phyloP scores from a whole-genome alignment of 37 sponge, comb jelly and placozoan species.

The Oopsacas minuta region DNA sequence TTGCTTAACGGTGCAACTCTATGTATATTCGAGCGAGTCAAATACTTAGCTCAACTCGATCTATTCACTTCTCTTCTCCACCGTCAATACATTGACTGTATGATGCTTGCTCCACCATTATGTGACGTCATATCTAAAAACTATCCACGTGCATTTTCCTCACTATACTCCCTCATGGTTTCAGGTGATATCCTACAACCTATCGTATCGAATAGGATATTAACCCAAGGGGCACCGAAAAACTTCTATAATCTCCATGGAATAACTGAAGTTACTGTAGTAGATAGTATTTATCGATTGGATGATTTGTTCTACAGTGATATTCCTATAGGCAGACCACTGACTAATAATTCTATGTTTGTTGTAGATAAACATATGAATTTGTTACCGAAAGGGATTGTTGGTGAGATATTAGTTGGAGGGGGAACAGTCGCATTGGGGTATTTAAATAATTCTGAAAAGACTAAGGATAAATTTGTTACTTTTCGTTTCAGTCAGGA shows the following conservation, averaged over 20 bases:
- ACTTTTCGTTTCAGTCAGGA: constrained; percentile 14
- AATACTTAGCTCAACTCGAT: neutral
- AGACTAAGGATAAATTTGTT: constrained; percentile 16
- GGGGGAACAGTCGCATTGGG: constrained; percentile 31
- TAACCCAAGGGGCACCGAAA: neutral
- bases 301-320: neutral
- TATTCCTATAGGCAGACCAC: neutral
- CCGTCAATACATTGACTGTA: neutral
- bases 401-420: constrained; percentile 5
- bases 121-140: neutral
- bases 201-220: neutral
- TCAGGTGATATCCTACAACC: neutral
- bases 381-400: neutral
- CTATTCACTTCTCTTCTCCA: neutral
- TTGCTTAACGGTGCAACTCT: neutral
- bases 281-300: neutral
- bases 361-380: constrained; percentile 7
- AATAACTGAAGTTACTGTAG: neutral
- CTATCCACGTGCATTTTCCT: neutral
- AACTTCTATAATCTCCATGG: constrained; percentile 16
- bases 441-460: constrained; percentile 21
- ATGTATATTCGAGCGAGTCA: neutral
- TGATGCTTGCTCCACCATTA: neutral
- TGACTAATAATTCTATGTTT: neutral
- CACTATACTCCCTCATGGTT: neutral